Conservation (phyloP, 2,797 vertebrate genomes). For the Adelosebastes latens region DNA sequence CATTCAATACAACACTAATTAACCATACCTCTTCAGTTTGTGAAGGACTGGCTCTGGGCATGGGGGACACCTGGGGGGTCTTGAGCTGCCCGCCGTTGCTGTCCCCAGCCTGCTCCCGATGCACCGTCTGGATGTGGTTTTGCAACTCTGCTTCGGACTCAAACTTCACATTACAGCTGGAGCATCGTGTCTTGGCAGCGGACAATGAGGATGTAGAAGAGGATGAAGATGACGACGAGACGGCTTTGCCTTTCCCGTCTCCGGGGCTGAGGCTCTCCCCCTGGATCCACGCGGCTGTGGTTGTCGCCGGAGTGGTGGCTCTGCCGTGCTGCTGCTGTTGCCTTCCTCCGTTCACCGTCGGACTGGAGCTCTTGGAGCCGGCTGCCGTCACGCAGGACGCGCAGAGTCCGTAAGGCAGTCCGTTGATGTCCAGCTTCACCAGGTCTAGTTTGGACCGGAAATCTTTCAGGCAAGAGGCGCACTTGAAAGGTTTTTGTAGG, state of each 20-base stretch:
- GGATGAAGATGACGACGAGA: slow-evolving; percentile 85
- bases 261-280: slow-evolving; percentile 90
- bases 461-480: slow-evolving; percentile 97
- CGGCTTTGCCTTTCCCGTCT: slow-evolving; percentile 90
- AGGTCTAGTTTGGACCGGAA: slow-evolving; percentile 96
- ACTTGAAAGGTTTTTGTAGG: slow-evolving; percentile 91
- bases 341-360: slow-evolving; percentile 83
- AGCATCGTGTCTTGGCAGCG: slow-evolving; percentile 93
- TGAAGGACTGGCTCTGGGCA: slow-evolving; percentile 97
- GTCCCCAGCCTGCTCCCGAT: slow-evolving; percentile 91
- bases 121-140: slow-evolving; percentile 94
- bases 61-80: slow-evolving; percentile 96
- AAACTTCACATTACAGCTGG: slow-evolving; percentile 99
- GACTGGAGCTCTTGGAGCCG: slow-evolving; percentile 92
- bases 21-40: slow-evolving; percentile 95
- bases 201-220: slow-evolving; percentile 84
- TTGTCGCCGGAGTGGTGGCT: slow-evolving; percentile 68
- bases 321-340: slow-evolving; percentile 76
- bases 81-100: slow-evolving; percentile 90
- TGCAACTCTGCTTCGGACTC: slow-evolving; percentile 97
- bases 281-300: slow-evolving; percentile 85
- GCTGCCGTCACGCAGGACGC: slow-evolving; percentile 91
- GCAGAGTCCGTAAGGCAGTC: slow-evolving; percentile 96
- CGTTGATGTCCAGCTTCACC: slow-evolving; percentile 97
- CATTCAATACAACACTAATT: not conserved